phyloP scores from a whole-genome alignment of 23 tunicate genomes.

The Botrylloides violaceus region DNA sequence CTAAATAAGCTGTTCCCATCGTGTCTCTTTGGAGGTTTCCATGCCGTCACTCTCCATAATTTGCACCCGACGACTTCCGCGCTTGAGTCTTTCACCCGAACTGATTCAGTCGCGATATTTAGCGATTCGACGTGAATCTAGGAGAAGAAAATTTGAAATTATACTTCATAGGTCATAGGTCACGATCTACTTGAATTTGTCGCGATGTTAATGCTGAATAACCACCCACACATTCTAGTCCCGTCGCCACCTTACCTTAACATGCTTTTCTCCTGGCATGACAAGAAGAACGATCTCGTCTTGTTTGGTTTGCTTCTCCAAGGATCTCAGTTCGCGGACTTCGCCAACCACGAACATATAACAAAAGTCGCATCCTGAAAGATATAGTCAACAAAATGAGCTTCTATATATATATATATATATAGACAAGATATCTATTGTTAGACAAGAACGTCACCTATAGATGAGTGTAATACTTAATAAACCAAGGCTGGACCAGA shows the following conservation, averaged over 20 bases:
- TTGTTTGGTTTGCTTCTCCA: conserved; percentile 9
- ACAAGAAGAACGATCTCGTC: conserved; percentile 22
- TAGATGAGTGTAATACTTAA: too few relatives aligned
- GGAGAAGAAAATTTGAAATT: too few relatives aligned
- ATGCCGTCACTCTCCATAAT: conserved; percentile 23
- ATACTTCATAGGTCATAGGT: too few relatives aligned
- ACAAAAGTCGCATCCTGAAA: conserved; percentile 26
- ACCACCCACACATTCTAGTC: too few relatives aligned
- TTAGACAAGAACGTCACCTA: too few relatives aligned
- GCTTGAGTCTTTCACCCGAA: conserved; percentile 5
- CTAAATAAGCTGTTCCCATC: not conserved
- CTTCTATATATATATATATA: too few relatives aligned
- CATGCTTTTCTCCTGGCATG: conserved; percentile 33
- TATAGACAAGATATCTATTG: too few relatives aligned
- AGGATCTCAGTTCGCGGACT: not conserved
- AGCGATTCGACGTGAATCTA: conserved; percentile 17
- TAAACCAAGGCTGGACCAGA: too few relatives aligned
- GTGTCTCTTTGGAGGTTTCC: conserved; percentile 21
- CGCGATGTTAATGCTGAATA: too few relatives aligned
- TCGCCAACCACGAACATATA: conserved; percentile 22
- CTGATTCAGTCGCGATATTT: conserved; percentile 17
- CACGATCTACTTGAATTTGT: too few relatives aligned
- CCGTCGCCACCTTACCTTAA: too few relatives aligned
- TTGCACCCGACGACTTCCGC: conserved; percentile 14
- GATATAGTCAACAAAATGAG: not conserved